A percentile compares a stretch with the other conserved stretches of the same genome.
Conservation (phyloP, 2,113 vertebrate genomes). For the Tragulus kanchil region DNA sequence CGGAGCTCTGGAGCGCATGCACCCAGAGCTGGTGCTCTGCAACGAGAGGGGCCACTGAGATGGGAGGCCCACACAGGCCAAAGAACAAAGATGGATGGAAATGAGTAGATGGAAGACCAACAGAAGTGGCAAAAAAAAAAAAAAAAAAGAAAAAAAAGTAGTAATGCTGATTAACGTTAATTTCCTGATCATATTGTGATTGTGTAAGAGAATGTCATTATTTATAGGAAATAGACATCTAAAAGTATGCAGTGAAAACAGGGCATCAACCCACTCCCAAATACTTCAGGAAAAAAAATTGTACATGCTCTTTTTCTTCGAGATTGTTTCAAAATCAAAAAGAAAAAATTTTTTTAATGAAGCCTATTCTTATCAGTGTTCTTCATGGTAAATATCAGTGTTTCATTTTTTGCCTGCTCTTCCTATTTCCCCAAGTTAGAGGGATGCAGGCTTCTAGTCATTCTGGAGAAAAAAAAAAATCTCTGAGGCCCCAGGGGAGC, state of each 20-base stretch:
- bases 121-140: too few relatives aligned
- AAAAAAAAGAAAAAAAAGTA: too few relatives aligned
- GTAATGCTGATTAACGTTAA: neutral
- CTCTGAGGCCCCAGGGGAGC: slow-evolving; percentile 37
- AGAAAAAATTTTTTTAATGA: neutral
- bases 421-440: neutral
- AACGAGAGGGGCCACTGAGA: too few relatives aligned
- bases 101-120: too few relatives aligned
- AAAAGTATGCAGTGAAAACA: neutral
- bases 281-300: neutral
- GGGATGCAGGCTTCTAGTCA: neutral
- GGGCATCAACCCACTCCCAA: neutral
- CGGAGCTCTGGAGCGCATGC: too few relatives aligned
- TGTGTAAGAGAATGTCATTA: neutral
- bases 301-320: neutral
- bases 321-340: neutral
- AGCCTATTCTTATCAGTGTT: neutral
- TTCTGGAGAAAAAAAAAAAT: neutral
- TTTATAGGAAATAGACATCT: neutral
- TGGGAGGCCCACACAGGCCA: too few relatives aligned
- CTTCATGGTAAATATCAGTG: neutral
- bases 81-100: too few relatives aligned
- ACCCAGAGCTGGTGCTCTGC: too few relatives aligned
- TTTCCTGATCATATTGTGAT: neutral
- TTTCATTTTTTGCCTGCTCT: neutral